Base-by-base conservation (phyloP, 2,888 invertebrate genomes). In the Eilema sororculum region DNA sequence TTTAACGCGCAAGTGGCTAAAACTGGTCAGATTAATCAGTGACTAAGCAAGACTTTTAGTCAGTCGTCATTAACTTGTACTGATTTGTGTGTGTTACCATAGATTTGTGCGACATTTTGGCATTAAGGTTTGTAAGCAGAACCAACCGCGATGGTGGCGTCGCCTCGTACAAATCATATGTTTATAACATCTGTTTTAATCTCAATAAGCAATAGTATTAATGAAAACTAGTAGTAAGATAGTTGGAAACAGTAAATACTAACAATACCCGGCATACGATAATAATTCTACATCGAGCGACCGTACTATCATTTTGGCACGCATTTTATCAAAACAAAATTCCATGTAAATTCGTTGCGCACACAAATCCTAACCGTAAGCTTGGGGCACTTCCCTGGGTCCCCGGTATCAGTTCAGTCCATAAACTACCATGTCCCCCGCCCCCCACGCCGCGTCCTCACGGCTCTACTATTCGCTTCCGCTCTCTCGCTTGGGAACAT, bases 381-480 rank as follows among this genome's bases (percentile, higher is more conserved):
- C 93, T 90, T 84, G 90, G 86, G 91, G 88, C 92, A 92, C 92
- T 93, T 93, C 86, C 91, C 93, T 90, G 90, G 90, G 91, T 86
- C 87, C 87, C 90, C 90, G 89, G 92, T 94, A 94, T 93, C 93
- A 93, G 93, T 93, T 93, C 92, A 92, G 92, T 92, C 90, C 93
- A 94, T 94, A 94, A 94, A 94, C 90, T 92, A 92, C 90, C 86
- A 75, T 83, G 81, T 74, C 78, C 76, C 76, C 75, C 77, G 71
- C 78, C 66, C 82, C 78, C 77, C 83, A 79, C 78, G 79, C 77
- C 82, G 72, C 72, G 67, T 68, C 75, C 80, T 78, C 80, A 74
- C 68, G 73, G 77, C 77, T 82, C 74, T 80, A 71, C 77, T 89
- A 82, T 86, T 84, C 87, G 83, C 86, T 87, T 88, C 89, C 91